phyloP scores from a whole-genome alignment of 2,113 vertebrate genomes.

The Nettapus auritus region DNA sequence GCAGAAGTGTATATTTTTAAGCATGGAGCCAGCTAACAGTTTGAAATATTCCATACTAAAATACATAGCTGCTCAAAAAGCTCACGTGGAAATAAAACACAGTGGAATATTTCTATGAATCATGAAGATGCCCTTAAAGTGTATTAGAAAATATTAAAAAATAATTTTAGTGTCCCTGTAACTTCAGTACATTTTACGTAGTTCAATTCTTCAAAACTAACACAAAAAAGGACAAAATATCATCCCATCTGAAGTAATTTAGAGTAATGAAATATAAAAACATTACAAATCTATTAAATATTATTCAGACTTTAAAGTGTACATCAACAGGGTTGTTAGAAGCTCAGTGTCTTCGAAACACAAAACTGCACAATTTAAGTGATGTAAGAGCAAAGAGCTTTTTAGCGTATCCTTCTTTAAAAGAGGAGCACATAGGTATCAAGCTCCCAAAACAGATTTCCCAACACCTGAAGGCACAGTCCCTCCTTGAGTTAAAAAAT shows the following conservation, averaged over 20 bases:
- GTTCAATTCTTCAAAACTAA: background rate
- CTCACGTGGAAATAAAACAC: background rate
- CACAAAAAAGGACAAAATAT: background rate
- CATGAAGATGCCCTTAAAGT: background rate
- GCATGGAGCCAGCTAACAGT: background rate
- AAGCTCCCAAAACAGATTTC: background rate
- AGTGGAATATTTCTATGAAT: background rate
- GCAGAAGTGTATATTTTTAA: background rate
- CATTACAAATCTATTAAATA: background rate
- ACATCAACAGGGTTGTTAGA: background rate
- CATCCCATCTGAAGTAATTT: background rate
- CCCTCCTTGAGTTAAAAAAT: background rate
- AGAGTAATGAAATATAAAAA: background rate
- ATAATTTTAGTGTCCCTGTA: background rate
- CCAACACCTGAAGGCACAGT: background rate
- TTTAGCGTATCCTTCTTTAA: background rate
- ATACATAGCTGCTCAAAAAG: background rate
- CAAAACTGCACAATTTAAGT: background rate
- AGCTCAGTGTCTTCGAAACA: background rate
- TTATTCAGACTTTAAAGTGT: background rate
- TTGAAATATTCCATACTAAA: background rate
- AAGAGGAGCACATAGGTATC: background rate
- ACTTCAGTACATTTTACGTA: background rate
- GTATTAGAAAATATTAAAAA: background rate
- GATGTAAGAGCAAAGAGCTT: background rate